Evolutionary conservation across 2,888 invertebrate genomes (phyloP).

Genomic region (Capitulum mitella): DNA sequence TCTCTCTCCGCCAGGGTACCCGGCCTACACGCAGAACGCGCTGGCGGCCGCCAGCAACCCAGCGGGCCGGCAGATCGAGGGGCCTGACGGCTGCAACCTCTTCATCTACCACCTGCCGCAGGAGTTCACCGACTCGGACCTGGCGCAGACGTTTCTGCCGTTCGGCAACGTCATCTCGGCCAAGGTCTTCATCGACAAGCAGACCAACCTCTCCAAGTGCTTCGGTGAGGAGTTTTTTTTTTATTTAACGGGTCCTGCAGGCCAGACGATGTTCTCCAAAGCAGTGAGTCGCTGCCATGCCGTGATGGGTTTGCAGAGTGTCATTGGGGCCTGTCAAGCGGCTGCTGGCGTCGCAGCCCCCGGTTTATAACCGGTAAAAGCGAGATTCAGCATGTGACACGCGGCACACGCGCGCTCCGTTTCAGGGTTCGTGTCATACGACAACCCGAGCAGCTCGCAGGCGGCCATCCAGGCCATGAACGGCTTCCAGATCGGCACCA

Average conservation of each 20-base stretch:
- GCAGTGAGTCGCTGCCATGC: too few relatives aligned
- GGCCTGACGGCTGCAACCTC: slow-evolving; percentile 96
- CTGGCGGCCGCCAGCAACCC: slow-evolving; percentile 17
- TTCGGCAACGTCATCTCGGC: slow-evolving; percentile 98
- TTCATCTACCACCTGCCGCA: slow-evolving; percentile 99
- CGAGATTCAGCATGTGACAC: too few relatives aligned
- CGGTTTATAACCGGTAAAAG: too few relatives aligned
- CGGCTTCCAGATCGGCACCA: slow-evolving; percentile 95
- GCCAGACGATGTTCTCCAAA: too few relatives aligned
- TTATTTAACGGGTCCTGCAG: too few relatives aligned
- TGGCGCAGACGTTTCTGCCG: slow-evolving; percentile 92
- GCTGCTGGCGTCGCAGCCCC: too few relatives aligned
- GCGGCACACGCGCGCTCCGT: too few relatives aligned
- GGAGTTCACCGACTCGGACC: slow-evolving; percentile 95
- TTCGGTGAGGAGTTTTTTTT: slow-evolving; percentile 55
- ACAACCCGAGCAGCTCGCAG: slow-evolving; percentile 57
- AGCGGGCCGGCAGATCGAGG: slow-evolving; percentile 77
- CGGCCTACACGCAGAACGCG: slow-evolving; percentile 12
- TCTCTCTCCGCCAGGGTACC: slow-evolving; percentile 15
- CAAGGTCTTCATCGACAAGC: slow-evolving; percentile 99
- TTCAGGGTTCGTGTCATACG: slow-evolving; percentile 83
- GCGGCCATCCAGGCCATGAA: slow-evolving; percentile 95
- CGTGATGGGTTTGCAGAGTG: too few relatives aligned
- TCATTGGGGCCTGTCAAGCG: too few relatives aligned
- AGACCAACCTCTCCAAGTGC: slow-evolving; percentile 98